Base-by-base conservation (phyloP, 1,140 invertebrate genomes). In the Adelges cooleyi region DNA sequence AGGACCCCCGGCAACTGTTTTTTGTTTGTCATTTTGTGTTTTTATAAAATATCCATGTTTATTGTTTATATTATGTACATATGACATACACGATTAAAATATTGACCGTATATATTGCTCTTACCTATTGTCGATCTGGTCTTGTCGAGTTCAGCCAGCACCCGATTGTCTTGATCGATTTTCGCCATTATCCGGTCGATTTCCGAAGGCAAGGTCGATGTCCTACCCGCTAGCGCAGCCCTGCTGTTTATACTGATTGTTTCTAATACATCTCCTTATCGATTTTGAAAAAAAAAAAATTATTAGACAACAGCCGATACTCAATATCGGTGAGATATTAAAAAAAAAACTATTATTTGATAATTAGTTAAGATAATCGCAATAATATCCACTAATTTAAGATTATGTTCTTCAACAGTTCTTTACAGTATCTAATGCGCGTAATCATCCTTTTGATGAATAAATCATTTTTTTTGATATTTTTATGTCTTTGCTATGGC, bases 121-220 rank as follows among this genome's bases (percentile, higher is more conserved):
- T 71, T 66, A 74, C 73, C 73, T 67, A 73, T 71, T 13, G 73
- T 80, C 69, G 80, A 80, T 72, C 87, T 80, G 68, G 85, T 83
- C 74, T 90, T 87, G 73, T 94, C 92, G 71, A 94, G 77, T 73
- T 94, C 91, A 66, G 91, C 90, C 70, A 94, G 78, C 71, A 94
- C 87, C 73, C 89, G 79, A 73, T 82, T 83, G 71, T 85, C 85
- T 77, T 92, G 91, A 75, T 95, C 90, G 71, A 95, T 89, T 80
- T 93, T 94, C 67, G 90, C 90, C 86, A 95, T 93, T 73, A 95
- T 89, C 72, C 87, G 81, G 75, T 94, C 91, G 71, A 95, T 92
- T 77, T 95, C 90, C 25, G 68, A 62, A 4, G 27, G 68, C 44
- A 46, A 49, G 38, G 54, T 48, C 23, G 65, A 65, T 56, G 15